Base-by-base conservation (phyloP, 2,113 vertebrate genomes). In the Vidua chalybeata region DNA sequence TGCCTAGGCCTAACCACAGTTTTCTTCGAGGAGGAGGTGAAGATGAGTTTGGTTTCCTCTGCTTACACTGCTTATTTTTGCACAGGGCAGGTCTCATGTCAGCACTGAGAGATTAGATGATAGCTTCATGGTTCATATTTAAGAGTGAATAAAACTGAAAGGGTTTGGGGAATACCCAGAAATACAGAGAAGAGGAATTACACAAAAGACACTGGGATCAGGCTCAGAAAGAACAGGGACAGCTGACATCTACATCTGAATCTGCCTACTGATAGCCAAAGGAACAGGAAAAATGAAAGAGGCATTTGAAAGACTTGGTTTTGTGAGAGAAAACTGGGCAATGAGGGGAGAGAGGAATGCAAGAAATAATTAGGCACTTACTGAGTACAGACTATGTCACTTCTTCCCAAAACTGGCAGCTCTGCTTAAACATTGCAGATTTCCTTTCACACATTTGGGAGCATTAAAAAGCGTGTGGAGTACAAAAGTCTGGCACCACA, bases 281-380 rank as follows among this genome's bases (percentile, higher is more conserved):
- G 24, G 62, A 55, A 58, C 9, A 59, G 61, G 49, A 24, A 67
- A 74, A 61, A 74, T 20, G 14, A 68, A 84, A 66, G 33, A 62
- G 15, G 31, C 39, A 56, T 63, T 91, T 63, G 24, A 76, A 83
- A 93, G 71, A 33, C 33, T 41, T 62, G 37, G n/a, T 49, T 90
- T 90, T 95, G 22, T 26, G 91, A 80, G 46, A 92, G 41, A 41
- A 95, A 88, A 90, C 9, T n/a, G 52, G 81, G 30, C 79, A 90
- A 43, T 39, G 63, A 82, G 22, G 24, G 63, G 19, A 88, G 20
- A 72, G 21, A 56, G 45, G 30, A 62, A 12, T 59, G 54, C 43
- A 80, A 76, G 80, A 86, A 83, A 83, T 82, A 64, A 87, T 84
- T 73, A 91, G 63, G 69, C 31, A n/a, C 41, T 93, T 54, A 43